These are phyloP conservation scores for Petrocephalus sullivani DNA, from an alignment of 2,797 vertebrate species.

Conservation along the genomic window DNA sequence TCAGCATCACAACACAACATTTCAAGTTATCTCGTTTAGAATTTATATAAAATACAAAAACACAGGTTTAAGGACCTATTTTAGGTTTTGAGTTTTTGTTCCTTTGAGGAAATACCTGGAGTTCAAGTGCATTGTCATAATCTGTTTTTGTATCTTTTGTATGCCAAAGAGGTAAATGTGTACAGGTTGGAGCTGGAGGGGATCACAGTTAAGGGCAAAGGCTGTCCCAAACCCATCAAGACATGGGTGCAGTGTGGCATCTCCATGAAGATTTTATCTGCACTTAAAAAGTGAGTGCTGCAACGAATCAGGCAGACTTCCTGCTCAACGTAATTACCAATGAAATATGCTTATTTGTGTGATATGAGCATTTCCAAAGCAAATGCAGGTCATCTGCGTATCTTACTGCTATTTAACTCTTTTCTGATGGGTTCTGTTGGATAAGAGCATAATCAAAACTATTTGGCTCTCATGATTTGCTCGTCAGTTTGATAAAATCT, in stretches of 20 bases:
- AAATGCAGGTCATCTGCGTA: neutral
- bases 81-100: neutral
- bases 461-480: neutral
- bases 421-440: too few relatives aligned
- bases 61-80: neutral
- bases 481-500: neutral
- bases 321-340: neutral
- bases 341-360: neutral
- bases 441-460: too few relatives aligned
- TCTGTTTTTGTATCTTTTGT: neutral
- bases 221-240: conserved; percentile 96
- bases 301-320: neutral
- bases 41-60: neutral
- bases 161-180: conserved; percentile 72
- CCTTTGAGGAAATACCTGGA: neutral
- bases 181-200: conserved; percentile 88
- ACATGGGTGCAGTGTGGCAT: conserved; percentile 98
- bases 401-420: neutral
- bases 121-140: neutral
- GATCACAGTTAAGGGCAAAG: conserved; percentile 91
- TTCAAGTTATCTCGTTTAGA: neutral
- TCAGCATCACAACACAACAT: neutral
- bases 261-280: conserved; percentile 94
- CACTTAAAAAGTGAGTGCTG: conserved; percentile 83
- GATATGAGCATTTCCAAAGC: neutral